Percentiles rank a stretch among this genome's conserved stretches.
Evolutionary conservation across 1,140 invertebrate species (phyloP).

Genomic region (Danaus plexippus): DNA sequence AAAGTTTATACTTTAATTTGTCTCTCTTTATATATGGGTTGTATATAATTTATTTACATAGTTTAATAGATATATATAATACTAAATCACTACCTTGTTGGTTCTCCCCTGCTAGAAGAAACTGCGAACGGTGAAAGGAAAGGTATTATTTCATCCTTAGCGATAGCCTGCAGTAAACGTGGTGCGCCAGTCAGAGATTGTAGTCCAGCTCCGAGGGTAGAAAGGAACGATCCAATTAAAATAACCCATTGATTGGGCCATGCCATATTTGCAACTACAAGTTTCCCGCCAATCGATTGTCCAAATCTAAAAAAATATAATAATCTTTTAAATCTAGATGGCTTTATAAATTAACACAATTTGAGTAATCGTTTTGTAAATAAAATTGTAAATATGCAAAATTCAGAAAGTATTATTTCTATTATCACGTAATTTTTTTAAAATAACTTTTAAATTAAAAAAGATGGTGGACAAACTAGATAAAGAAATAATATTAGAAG

Average conservation of each 20-base stretch:
- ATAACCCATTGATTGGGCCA: constrained; percentile 99
- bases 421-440: too few relatives aligned
- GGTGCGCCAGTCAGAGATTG: constrained; percentile 97
- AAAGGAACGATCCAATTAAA: constrained; percentile 96
- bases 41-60: not conserved
- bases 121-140: constrained; percentile 93
- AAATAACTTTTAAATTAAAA: not conserved
- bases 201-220: constrained; percentile 97
- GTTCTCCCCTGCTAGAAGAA: constrained; percentile 94
- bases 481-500: constrained; percentile 25
- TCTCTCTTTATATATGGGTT: not conserved
- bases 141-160: constrained; percentile 97
- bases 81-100: constrained; percentile 73
- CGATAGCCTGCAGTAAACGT: constrained; percentile 93
- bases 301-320: constrained; percentile 84
- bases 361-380: constrained; percentile 6
- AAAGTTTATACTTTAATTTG: not conserved
- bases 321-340: constrained; percentile 22
- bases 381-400: not conserved
- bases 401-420: constrained; percentile 6
- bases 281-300: constrained; percentile 93
- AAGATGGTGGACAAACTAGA: constrained; percentile 24
- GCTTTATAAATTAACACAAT: constrained; percentile 7
- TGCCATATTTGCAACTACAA: constrained; percentile 97
- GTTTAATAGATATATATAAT: constrained; percentile 1